Conservation (phyloP, 1,140 invertebrate genomes). For the Bombus cullumanus region DNA sequence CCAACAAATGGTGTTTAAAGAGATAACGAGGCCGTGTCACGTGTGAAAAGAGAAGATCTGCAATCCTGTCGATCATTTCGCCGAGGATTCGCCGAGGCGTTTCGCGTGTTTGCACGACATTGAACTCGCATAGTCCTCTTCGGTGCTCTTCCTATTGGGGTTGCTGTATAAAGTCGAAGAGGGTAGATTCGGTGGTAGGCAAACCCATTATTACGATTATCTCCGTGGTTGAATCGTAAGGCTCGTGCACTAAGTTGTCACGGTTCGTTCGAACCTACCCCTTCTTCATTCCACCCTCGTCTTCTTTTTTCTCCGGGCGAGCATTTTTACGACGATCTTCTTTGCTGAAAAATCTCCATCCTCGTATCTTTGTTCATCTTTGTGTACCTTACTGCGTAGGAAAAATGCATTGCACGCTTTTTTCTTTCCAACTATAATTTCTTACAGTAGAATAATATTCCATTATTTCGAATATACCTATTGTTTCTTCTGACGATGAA, state of each 20-base stretch:
- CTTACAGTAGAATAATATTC: not conserved
- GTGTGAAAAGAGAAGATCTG: constrained; percentile 5
- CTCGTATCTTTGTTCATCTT: too few relatives aligned
- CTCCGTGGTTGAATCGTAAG: constrained; percentile 49
- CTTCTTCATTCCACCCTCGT: not conserved
- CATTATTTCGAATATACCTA: not conserved
- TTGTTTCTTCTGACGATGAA: not conserved
- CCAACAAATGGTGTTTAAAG: not conserved
- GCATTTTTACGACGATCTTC: not conserved
- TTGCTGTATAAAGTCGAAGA: constrained; percentile 27
- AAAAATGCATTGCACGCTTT: too few relatives aligned
- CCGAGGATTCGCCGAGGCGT: constrained; percentile 11
- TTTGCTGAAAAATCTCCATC: not conserved
- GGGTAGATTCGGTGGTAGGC: constrained; percentile 60
- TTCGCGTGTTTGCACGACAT: constrained; percentile 61
- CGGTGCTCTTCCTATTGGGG: constrained; percentile 35
- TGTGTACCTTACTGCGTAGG: not conserved
- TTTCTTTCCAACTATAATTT: too few relatives aligned
- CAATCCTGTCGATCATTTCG: constrained; percentile 47
- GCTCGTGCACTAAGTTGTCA: not conserved
- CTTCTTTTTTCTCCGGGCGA: not conserved
- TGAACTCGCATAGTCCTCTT: constrained; percentile 51
- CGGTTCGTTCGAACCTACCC: constrained; percentile 1
- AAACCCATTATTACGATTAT: constrained; percentile 74
- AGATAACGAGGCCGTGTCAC: not conserved